Evolutionary conservation across 2,113 vertebrate species (phyloP).

Genomic region (Acanthisitta chloris): DNA sequence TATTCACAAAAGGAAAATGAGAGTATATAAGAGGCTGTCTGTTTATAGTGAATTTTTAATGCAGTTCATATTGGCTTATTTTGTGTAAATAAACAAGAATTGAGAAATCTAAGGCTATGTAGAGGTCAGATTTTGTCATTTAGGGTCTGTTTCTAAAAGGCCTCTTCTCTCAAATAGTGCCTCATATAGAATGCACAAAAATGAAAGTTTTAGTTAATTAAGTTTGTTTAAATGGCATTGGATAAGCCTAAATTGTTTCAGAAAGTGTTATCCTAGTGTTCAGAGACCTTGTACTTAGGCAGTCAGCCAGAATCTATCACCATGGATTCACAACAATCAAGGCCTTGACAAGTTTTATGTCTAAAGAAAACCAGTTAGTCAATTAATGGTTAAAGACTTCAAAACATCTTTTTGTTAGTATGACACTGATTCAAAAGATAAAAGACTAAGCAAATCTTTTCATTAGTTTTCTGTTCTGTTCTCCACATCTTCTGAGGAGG

Average conservation of each 20-base stretch:
- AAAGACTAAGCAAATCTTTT: constrained; percentile 45
- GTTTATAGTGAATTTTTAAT: constrained; percentile 15
- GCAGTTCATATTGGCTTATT: constrained; percentile 19
- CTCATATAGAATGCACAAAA: constrained; percentile 1
- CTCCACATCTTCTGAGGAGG: constrained; percentile 3
- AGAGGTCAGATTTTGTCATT: constrained; percentile 37
- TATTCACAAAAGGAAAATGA: constrained; percentile 24
- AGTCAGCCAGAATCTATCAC: constrained; percentile 42
- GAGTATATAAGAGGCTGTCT: background rate
- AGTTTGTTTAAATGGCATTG: constrained; percentile 60
- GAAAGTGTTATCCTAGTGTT: constrained; percentile 26
- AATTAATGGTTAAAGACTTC: constrained; percentile 59
- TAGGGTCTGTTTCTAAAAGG: background rate
- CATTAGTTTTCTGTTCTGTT: constrained; percentile 38
- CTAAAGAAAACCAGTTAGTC: constrained; percentile 61
- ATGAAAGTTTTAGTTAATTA: constrained; percentile 47
- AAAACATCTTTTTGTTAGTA: constrained; percentile 65
- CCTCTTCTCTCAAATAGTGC: background rate
- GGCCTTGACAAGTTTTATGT: constrained; percentile 52
- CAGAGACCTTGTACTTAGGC: constrained; percentile 37
- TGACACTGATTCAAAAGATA: constrained; percentile 46
- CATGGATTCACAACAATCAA: constrained; percentile 38
- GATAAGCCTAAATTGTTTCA: constrained; percentile 25
- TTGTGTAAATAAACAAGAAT: constrained; percentile 48
- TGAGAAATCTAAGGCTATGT: constrained; percentile 36